Conservation (phyloP, 2,888 invertebrate species). For the Chrysomela aeneicollis region DNA sequence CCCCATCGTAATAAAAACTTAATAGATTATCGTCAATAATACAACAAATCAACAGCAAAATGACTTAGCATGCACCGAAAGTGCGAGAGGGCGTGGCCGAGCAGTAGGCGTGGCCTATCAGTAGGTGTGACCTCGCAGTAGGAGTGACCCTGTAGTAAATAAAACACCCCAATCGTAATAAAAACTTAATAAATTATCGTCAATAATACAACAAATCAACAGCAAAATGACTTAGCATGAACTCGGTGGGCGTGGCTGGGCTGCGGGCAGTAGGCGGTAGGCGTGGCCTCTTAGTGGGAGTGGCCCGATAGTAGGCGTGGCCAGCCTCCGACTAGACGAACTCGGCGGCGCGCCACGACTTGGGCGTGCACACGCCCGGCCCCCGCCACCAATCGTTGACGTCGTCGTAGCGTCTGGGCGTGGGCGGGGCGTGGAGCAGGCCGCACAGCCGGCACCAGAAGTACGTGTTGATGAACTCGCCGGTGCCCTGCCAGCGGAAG, state of each 20-base stretch:
- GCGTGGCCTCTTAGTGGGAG: too few species aligned
- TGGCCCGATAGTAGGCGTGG: too few species aligned
- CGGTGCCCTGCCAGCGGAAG: slow-evolving; percentile 90
- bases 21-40: slow-evolving; percentile 48
- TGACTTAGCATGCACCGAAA: slow-evolving; percentile 29
- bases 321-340: slow-evolving; percentile 41
- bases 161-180: slow-evolving; percentile 40
- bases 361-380: slow-evolving; percentile 77
- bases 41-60: slow-evolving; percentile 48
- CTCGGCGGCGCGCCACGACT: slow-evolving; percentile 67
- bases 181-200: slow-evolving; percentile 51
- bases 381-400: slow-evolving; percentile 95
- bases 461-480: slow-evolving; percentile 95
- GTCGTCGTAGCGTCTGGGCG: slow-evolving; percentile 74
- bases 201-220: slow-evolving; percentile 48
- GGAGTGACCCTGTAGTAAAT: too few species aligned
- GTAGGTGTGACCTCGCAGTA: too few species aligned
- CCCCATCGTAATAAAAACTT: slow-evolving; percentile 47
- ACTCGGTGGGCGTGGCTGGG: background rate
- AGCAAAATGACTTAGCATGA: slow-evolving; percentile 39
- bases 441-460: slow-evolving; percentile 93
- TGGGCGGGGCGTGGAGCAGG: slow-evolving; percentile 75
- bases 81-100: background rate
- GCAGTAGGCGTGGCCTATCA: too few species aligned
- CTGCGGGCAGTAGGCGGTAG: too few species aligned